Evolutionary conservation across 2,113 vertebrate genomes (phyloP).

Genomic region (Oreocharis arfaki): DNA sequence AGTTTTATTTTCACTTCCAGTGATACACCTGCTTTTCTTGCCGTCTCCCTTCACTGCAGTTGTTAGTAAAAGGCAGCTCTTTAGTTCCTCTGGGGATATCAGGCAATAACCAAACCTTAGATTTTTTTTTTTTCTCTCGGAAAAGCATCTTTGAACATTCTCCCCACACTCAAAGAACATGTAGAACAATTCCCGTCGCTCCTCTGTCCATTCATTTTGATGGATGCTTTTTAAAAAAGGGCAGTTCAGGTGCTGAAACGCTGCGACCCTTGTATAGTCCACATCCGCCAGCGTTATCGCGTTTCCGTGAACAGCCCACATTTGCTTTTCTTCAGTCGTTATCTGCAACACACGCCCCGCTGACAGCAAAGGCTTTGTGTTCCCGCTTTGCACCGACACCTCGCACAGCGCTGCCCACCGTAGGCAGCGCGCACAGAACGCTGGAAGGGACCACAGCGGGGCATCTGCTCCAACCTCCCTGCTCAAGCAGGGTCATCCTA

Average conservation of each 20-base stretch:
- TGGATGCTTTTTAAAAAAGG: background rate
- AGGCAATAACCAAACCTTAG: background rate
- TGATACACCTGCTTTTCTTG: background rate
- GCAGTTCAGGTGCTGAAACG: background rate
- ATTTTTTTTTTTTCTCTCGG: fast-evolving
- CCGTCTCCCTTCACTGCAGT: background rate
- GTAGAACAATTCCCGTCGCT: background rate
- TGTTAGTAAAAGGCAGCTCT: background rate
- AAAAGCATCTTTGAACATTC: background rate
- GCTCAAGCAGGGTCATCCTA: background rate
- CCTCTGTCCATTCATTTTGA: background rate
- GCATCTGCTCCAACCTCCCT: background rate
- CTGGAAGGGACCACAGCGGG: fast-evolving
- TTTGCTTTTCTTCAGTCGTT: background rate
- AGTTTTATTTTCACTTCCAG: background rate
- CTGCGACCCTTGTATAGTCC: background rate
- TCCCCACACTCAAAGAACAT: fast-evolving
- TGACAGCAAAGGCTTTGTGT: background rate
- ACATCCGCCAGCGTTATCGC: background rate
- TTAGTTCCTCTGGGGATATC: background rate
- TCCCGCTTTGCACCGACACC: fast-evolving
- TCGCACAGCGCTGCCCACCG: background rate
- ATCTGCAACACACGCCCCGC: background rate
- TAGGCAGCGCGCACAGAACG: fast-evolving
- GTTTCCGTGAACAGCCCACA: background rate